Percentiles rank a stretch among this genome's conserved stretches.
These are phyloP conservation scores for Sylvietta virens DNA, from an alignment of 2,113 vertebrate genomes.

Conservation along the genomic window DNA sequence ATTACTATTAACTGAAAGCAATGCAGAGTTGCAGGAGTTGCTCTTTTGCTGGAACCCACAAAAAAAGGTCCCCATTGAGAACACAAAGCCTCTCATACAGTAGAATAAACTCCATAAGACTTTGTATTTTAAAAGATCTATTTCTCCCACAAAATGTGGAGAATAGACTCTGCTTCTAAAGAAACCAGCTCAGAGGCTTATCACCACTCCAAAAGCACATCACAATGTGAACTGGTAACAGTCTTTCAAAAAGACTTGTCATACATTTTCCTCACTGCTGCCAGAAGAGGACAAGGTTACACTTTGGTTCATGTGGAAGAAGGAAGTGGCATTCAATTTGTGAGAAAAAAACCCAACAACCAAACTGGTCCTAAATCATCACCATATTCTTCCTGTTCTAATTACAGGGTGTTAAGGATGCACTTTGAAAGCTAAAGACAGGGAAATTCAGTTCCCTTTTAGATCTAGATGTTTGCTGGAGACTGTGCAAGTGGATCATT, in stretches of 20 bases:
- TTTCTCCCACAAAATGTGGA: neutral
- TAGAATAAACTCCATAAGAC: neutral
- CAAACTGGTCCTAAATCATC: neutral
- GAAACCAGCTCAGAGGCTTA: neutral
- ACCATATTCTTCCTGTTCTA: neutral
- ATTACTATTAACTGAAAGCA: neutral
- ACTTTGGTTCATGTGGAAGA: neutral
- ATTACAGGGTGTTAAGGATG: neutral
- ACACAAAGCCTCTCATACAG: neutral
- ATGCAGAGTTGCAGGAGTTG: neutral
- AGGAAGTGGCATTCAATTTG: neutral
- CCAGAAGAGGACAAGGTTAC: neutral
- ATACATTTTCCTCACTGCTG: neutral
- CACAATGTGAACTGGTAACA: neutral
- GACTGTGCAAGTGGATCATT: fast-evolving
- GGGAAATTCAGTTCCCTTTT: neutral
- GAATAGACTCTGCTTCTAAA: neutral
- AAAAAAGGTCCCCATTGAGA: neutral
- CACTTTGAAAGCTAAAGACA: neutral
- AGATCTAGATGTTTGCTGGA: neutral
- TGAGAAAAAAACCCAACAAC: neutral
- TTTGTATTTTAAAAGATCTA: neutral
- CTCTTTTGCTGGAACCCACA: neutral
- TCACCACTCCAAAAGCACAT: neutral
- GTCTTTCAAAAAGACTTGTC: neutral